phyloP scores from a whole-genome alignment of 2,888 invertebrate species.

The Pterostichus niger region DNA sequence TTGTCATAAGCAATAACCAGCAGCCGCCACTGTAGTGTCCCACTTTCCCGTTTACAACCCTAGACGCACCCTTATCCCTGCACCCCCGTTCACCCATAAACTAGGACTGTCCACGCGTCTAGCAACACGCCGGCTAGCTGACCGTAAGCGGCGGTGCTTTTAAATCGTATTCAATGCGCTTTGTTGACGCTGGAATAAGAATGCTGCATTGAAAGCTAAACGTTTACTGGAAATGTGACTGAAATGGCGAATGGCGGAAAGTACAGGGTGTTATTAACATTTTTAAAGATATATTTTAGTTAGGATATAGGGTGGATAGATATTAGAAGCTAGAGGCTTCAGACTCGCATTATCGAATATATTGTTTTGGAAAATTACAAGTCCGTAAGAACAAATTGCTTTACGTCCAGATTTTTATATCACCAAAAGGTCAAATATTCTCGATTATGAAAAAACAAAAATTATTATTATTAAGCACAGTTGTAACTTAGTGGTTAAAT shows the following conservation, averaged over 20 bases:
- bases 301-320: not conserved
- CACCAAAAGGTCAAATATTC: too few species aligned
- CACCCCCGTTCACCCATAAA: conserved; percentile 1
- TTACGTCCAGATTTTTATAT: too few species aligned
- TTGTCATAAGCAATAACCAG: conserved; percentile 10
- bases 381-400: too few species aligned
- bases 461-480: too few species aligned
- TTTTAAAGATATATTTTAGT: conserved; percentile 22
- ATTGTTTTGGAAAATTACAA: too few species aligned
- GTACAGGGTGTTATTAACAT: not conserved
- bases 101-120: conserved; percentile 8
- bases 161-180: not conserved
- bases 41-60: conserved; percentile 35
- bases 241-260: too few species aligned
- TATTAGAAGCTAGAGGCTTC: not conserved
- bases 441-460: too few species aligned
- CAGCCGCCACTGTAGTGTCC: conserved; percentile 15
- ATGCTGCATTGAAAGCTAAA: conserved; percentile 17
- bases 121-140: conserved; percentile 23
- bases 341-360: too few species aligned
- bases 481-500: too few species aligned
- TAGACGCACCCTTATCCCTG: not conserved
- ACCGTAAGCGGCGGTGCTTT: conserved; percentile 19
- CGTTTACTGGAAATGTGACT: conserved; percentile 21
- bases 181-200: conserved; percentile 6